Percentiles rank a stretch among this genome's conserved stretches.
Conservation (phyloP, 2,888 invertebrate species). For the Artemia sinica region DNA sequence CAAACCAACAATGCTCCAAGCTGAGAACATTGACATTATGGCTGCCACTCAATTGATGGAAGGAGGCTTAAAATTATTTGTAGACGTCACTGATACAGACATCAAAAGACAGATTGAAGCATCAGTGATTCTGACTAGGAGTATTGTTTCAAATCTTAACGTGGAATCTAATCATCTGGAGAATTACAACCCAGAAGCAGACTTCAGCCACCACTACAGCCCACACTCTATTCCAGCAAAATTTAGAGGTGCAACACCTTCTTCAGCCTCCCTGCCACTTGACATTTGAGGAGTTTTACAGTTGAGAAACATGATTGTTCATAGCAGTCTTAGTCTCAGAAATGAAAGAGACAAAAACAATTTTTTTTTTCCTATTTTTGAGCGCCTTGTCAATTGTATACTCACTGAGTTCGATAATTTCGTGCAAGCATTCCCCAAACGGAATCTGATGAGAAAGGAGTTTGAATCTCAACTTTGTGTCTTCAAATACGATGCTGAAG, state of each 20-base stretch:
- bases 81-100: neutral
- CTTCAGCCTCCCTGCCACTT: too few relatives aligned
- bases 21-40: neutral
- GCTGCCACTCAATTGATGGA: neutral
- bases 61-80: neutral
- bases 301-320: neutral
- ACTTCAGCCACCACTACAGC: too few relatives aligned
- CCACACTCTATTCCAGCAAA: too few relatives aligned
- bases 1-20: neutral
- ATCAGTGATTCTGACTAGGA: neutral
- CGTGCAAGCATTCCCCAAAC: neutral
- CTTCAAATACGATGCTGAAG: neutral
- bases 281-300: too few relatives aligned
- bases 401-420: neutral
- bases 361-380: neutral
- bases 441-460: neutral
- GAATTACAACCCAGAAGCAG: too few relatives aligned
- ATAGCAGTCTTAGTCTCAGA: neutral
- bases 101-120: conserved; percentile 4
- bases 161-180: neutral
- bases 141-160: neutral
- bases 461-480: neutral
- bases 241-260: too few relatives aligned
- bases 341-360: neutral
- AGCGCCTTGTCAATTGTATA: too few relatives aligned